Conservation (phyloP, 2,888 invertebrate genomes). For the Andrena praecox region DNA sequence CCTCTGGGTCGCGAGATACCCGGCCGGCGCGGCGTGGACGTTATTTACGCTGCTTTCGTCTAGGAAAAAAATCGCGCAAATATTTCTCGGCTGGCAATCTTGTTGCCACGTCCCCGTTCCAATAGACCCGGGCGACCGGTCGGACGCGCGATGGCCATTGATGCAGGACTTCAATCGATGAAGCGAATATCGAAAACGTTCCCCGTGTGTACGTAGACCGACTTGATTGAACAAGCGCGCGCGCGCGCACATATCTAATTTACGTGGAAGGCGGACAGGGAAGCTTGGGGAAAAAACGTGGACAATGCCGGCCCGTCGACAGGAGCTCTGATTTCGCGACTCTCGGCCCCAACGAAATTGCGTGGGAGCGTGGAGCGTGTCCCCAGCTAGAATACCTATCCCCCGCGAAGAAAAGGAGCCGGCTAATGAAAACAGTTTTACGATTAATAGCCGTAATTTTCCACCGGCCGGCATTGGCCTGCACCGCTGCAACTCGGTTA, state of each 20-base stretch:
- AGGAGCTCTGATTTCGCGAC: neutral
- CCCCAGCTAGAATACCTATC: neutral
- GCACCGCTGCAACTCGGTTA: neutral
- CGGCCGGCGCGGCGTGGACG: neutral
- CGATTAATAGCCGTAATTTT: constrained; percentile 41
- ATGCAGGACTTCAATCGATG: constrained; percentile 49
- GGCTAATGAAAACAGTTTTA: constrained; percentile 24
- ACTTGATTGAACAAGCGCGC: constrained; percentile 43
- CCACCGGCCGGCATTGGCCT: neutral
- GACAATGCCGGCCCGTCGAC: neutral
- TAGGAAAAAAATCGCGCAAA: constrained; percentile 29
- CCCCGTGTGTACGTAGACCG: constrained; percentile 29
- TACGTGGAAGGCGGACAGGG: neutral
- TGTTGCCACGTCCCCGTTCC: constrained; percentile 30
- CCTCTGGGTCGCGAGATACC: neutral
- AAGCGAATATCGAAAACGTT: constrained; percentile 49
- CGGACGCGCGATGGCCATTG: constrained; percentile 25
- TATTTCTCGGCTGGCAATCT: constrained; percentile 42
- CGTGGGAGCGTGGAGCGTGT: neutral
- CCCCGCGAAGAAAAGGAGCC: neutral
- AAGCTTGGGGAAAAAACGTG: constrained; percentile 17
- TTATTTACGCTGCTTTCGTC: constrained; percentile 31
- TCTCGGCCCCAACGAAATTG: neutral
- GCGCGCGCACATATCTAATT: constrained; percentile 45
- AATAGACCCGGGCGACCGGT: constrained; percentile 14